Base-by-base conservation (phyloP, 2,797 vertebrate genomes). In the Lycodopsis pacificus region DNA sequence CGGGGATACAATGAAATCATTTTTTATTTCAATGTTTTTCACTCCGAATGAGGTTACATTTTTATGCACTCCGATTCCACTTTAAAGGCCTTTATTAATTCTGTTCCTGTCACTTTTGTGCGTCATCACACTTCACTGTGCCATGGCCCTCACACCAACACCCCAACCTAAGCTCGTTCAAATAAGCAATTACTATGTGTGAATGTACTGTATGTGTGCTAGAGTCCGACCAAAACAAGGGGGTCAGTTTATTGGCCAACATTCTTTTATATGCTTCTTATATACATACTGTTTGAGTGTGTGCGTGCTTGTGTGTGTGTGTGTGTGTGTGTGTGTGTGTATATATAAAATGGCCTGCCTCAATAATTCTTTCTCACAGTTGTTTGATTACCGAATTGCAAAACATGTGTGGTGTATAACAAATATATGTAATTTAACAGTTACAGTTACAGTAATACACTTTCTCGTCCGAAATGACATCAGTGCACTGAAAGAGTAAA, bases 141-240 rank as follows among this genome's bases (percentile, higher is more conserved):
- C 73, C 71, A 40, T 4, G 64, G 66, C 85, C 88, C 73, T 90
- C 83, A 82, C 71, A 81, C 66, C 62, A 51, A 61, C 25, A 25
- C 25, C 25, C 25, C 25, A 25, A 25, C 40, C 63, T 44, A 3
- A 76, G 53, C 74, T 75, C 51, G 30, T 84, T 86, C 70, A 87
- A 88, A 85, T 81, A 77, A 78, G 74, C 69, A 68, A 71, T 86
- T 76, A 83, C 70, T 81, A 76, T 67, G 59, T 74, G 80, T 69
- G 71, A 82, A 69, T 75, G 30, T 30, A 30, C 30, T 30, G 30
- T 63, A 38, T 51, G 42, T 69, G 32, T 54, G 25, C 79, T 36
- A 11, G 38, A 40, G 38, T 40, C 11, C 3, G 11, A 40, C 10
- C 38, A 40, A 40, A 40, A 40, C 9, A 36, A 36, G 9, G 36